Evolutionary conservation across 2,113 vertebrate genomes (phyloP).

Genomic region (Phasianus colchicus): DNA sequence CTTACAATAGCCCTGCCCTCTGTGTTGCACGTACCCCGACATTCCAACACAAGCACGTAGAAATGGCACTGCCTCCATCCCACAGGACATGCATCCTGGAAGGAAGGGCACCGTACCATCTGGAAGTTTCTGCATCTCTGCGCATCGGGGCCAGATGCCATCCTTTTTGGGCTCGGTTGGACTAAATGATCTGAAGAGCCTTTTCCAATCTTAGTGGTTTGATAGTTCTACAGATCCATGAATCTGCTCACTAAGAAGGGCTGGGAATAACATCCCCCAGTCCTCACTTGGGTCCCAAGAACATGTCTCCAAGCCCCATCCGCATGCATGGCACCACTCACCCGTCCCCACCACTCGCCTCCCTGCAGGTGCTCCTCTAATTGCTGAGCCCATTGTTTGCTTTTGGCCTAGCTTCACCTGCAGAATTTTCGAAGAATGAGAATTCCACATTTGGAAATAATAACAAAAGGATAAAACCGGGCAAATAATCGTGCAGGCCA

Average conservation of each 20-base stretch:
- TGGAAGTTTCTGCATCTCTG: neutral
- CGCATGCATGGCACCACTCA: fast-evolving
- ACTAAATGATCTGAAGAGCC: too few species aligned
- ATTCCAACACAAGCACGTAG: neutral
- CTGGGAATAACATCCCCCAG: neutral
- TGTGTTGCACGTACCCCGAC: neutral
- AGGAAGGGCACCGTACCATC: neutral
- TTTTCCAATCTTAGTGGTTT: too few species aligned
- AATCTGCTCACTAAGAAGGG: neutral
- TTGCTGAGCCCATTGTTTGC: neutral
- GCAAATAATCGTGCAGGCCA: conserved; percentile 63
- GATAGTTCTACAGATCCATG: too few species aligned
- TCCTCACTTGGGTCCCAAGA: fast-evolving
- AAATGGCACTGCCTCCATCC: neutral
- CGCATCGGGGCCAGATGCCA: neutral
- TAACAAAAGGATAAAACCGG: conserved; percentile 67
- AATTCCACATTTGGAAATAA: conserved; percentile 74
- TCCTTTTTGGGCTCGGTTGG: neutral
- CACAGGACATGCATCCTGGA: neutral
- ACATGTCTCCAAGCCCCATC: neutral
- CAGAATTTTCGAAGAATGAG: conserved; percentile 45
- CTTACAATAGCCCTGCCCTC: neutral
- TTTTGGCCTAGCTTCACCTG: conserved; percentile 70
- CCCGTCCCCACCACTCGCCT: neutral
- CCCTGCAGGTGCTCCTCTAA: conserved; percentile 7